phyloP scores from a whole-genome alignment of 92 coral and sea anemone species.

The Diadumene lineata region DNA sequence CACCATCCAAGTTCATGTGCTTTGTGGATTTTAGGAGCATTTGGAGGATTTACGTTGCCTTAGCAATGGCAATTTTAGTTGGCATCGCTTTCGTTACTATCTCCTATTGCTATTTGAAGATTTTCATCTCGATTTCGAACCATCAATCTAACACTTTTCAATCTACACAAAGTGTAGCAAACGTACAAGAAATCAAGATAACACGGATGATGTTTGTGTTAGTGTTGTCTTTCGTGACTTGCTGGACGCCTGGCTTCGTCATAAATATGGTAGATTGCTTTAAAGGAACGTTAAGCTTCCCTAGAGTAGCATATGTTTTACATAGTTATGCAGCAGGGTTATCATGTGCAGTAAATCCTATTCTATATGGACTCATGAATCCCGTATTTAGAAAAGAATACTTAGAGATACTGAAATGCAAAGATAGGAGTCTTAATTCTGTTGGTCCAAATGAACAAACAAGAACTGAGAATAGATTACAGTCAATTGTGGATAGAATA shows the following conservation, averaged over 20 bases:
- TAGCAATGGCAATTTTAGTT: background rate
- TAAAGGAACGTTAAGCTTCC: conserved; percentile 1
- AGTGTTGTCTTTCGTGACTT: background rate
- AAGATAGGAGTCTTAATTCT: background rate
- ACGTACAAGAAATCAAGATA: conserved; percentile 26
- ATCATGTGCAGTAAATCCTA: background rate
- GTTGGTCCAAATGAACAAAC: background rate
- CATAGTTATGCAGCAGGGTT: background rate
- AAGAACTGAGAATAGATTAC: background rate
- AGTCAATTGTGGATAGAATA: background rate
- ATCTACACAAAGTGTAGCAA: background rate
- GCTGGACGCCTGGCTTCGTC: conserved; percentile 14
- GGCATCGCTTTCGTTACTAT: conserved; percentile 8
- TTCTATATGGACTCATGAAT: conserved; percentile 29
- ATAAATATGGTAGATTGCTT: conserved; percentile 1
- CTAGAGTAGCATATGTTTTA: conserved; percentile 8
- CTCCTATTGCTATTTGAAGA: conserved; percentile 19
- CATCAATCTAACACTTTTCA: conserved; percentile 20
- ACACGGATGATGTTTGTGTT: conserved; percentile 14
- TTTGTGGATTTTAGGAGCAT: background rate
- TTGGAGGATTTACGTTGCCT: background rate
- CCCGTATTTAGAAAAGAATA: conserved; percentile 24
- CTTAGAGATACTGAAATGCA: conserved; percentile 1
- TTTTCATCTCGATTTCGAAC: conserved; percentile 1
- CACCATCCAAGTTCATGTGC: conserved; percentile 25